Evolutionary conservation across 2,797 vertebrate genomes (phyloP).

Genomic region (Platyrinchus mystaceus): DNA sequence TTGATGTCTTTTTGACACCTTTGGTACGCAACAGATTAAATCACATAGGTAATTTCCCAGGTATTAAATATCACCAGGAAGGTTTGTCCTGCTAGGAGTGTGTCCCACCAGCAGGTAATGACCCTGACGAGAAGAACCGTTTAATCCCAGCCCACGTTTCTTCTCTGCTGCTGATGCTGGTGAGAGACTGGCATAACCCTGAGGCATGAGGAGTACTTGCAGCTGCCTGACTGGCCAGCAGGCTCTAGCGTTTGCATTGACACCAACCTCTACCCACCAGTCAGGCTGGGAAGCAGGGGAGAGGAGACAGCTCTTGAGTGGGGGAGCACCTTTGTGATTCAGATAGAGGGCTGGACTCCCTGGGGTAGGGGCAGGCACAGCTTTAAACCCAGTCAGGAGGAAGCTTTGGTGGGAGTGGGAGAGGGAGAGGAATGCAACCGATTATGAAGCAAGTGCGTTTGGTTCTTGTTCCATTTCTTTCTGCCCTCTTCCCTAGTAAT

Average conservation of each 20-base stretch:
- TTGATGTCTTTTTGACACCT: slow-evolving; percentile 24
- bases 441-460: not conserved
- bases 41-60: slow-evolving; percentile 25
- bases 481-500: slow-evolving; percentile 45
- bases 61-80: slow-evolving; percentile 11
- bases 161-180: not conserved
- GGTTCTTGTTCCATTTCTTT: slow-evolving; percentile 15
- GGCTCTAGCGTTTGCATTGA: not conserved
- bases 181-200: not conserved
- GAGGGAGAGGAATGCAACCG: not conserved
- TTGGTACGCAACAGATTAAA: slow-evolving; percentile 31
- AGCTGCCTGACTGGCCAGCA: not conserved
- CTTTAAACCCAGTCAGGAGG: slow-evolving; percentile 45
- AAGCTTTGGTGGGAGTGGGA: slow-evolving; percentile 50
- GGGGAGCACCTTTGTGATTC: not conserved
- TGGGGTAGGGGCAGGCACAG: slow-evolving; percentile 13
- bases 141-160: not conserved
- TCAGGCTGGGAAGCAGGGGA: not conserved
- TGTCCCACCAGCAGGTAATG: not conserved
- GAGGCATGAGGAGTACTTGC: not conserved
- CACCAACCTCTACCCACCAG: not conserved
- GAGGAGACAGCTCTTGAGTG: not conserved
- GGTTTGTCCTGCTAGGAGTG: not conserved
- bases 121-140: not conserved
- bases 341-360: not conserved